Evolutionary conservation across 64 coral and sea anemone species (phyloP), one percentile per base, ranked within the genome.

Genomic region (Orbicella faveolata): DNA sequence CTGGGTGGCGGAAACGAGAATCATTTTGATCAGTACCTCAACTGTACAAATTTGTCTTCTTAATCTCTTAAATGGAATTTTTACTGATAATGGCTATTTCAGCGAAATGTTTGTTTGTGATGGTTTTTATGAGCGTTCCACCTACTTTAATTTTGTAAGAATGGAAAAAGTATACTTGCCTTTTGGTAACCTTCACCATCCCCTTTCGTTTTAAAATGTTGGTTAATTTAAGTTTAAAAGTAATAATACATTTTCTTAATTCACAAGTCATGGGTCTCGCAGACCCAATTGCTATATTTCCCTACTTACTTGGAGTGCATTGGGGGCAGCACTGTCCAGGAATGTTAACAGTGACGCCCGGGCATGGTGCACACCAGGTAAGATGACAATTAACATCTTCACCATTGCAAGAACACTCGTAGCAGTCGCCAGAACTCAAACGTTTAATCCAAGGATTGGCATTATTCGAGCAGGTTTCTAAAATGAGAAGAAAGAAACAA

Each of bases 261-360:
- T 21, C 20, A 67, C 23, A 23, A 20, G 7, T 1, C 17, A 67
- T 67, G 64, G 64, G 23, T 18, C 23, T 18, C 23, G 64, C 55
- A 59, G 55, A 12, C 67, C 67, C n/a, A n/a, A 25, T 59, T 59
- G 55, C 15, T 14, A 59, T 59, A 70, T 70, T 26, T 26, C 67
- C 3, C 21, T 26, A 67, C 81, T 84, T 3, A 84, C 81, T 41
- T 23, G 81, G 35, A 11, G 8, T 15, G 35, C 81, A 84, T 0
- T 48, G 7, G 18, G 81, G 63, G 12, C 81, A 84, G 37, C 81
- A 84, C 21, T 25, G 25, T 48, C 81, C 81, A 67, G 62, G 34
- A 37, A 84, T 34, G 13, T 35, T 0, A 12, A 10, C 34, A 44
- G 34, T 3, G 18, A 84, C 20, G 23, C 81, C 81, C n/a, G 34